Percentiles rank a stretch among this genome's conserved stretches.
These are phyloP conservation scores for Aurelia aurita DNA, from an alignment of 30 jellyfish, hydroid and myxozoan species.

Conservation along the genomic window DNA sequence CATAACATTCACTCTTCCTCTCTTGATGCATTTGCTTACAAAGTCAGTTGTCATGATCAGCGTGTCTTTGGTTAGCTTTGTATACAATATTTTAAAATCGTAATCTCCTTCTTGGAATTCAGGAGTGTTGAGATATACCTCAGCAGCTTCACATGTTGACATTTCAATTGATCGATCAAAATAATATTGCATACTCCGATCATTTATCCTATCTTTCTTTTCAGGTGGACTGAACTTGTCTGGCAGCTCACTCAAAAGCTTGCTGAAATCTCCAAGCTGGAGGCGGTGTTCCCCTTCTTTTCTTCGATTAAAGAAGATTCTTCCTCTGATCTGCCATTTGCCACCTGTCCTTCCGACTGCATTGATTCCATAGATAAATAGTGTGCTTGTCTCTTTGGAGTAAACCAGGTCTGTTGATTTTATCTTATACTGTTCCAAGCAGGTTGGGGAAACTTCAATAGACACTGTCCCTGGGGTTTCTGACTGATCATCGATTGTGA, in stretches of 20 bases:
- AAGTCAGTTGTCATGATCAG: conserved; percentile 24
- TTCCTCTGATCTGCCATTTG: conserved; percentile 37
- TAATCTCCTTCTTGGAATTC: conserved; percentile 38
- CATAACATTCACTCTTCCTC: background rate
- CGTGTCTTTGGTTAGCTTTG: conserved; percentile 10
- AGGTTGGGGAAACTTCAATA: conserved; percentile 2
- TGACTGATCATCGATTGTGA: conserved; percentile 43
- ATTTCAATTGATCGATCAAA: conserved; percentile 33
- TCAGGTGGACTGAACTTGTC: conserved; percentile 1
- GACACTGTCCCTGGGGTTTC: conserved; percentile 25
- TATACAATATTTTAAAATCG: background rate
- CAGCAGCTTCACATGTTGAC: conserved; percentile 8
- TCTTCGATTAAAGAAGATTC: conserved; percentile 30
- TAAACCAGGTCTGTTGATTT: conserved; percentile 15
- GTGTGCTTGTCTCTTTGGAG: conserved; percentile 10
- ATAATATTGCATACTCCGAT: background rate
- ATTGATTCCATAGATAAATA: conserved; percentile 20
- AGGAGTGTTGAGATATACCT: conserved; percentile 28
- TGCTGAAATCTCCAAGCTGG: conserved; percentile 1
- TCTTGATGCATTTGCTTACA: conserved; percentile 34
- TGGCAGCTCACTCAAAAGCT: conserved; percentile 14
- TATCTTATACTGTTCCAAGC: background rate
- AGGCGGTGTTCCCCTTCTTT: conserved; percentile 12
- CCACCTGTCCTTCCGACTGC: background rate
- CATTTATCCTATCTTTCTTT: background rate